A percentile compares a stretch with the other conserved stretches of the same genome.
These are phyloP conservation scores for Sebastes trivittatus DNA, from an alignment of 2,797 vertebrate genomes.

Conservation along the genomic window DNA sequence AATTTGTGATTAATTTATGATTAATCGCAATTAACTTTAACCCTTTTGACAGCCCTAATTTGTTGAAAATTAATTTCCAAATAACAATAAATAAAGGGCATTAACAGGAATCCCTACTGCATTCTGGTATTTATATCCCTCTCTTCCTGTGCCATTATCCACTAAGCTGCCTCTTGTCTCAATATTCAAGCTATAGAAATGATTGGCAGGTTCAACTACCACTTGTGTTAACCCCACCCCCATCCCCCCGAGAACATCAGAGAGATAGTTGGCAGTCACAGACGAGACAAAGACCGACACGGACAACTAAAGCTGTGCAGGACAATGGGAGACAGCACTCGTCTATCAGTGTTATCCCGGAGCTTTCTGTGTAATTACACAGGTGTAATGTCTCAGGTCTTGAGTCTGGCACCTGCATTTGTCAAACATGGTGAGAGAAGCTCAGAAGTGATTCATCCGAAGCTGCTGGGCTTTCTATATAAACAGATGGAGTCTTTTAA, in stretches of 20 bases:
- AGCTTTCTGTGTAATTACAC: neutral
- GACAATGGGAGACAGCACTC: neutral
- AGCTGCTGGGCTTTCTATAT: neutral
- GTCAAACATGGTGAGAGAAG: neutral
- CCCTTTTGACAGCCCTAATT: too few species aligned
- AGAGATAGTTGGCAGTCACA: neutral
- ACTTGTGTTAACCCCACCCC: neutral
- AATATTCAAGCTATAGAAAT: neutral
- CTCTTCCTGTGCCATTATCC: neutral
- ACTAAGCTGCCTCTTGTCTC: neutral
- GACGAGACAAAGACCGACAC: neutral
- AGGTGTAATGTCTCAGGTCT: slow-evolving; percentile 10
- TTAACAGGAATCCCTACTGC: neutral
- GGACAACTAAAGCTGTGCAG: neutral
- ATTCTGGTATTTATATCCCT: neutral
- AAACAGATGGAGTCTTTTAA: neutral
- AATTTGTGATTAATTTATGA: too few species aligned
- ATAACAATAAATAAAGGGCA: neutral
- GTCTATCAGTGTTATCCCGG: neutral
- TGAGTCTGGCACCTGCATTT: slow-evolving; percentile 4
- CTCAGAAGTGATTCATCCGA: neutral
- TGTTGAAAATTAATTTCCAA: neutral
- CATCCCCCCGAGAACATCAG: neutral
- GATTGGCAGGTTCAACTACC: neutral
- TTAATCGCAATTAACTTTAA: too few species aligned